Conservation (phyloP, 2,797 vertebrate genomes). For the Tragelaphus oryx region DNA sequence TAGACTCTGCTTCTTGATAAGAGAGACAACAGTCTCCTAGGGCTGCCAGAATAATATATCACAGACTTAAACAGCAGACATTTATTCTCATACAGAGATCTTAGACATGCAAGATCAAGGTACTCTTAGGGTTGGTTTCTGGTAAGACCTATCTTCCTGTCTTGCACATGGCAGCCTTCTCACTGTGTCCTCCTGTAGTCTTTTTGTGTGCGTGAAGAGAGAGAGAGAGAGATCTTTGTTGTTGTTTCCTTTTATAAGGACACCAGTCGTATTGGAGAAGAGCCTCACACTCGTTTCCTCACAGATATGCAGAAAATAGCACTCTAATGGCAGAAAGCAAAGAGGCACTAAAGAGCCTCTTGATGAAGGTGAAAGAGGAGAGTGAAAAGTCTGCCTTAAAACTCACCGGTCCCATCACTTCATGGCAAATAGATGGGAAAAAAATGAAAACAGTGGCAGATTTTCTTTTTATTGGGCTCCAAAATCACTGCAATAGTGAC, state of each 20-base stretch:
- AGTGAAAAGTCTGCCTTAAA: neutral
- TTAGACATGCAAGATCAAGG: neutral
- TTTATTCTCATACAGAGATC: neutral
- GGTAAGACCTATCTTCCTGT: neutral
- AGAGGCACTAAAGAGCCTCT: neutral
- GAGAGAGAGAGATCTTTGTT: neutral
- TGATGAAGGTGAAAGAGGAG: neutral
- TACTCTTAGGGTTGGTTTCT: neutral
- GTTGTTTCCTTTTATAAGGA: neutral
- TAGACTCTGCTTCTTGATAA: neutral
- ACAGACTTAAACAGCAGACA: neutral
- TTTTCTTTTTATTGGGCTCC: neutral
- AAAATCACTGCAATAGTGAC: neutral
- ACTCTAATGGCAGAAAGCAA: neutral
- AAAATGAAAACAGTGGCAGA: neutral
- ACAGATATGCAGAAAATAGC: neutral
- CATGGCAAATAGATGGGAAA: neutral
- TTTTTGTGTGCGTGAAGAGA: neutral
- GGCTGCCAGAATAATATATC: neutral
- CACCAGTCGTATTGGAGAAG: neutral
- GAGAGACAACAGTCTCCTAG: neutral
- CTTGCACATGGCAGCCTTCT: neutral
- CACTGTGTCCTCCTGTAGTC: neutral
- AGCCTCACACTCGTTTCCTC: neutral
- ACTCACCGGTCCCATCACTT: accelerated